phyloP scores from a whole-genome alignment of 1,140 invertebrate species.

The Trichomalopsis sarcophagae region DNA sequence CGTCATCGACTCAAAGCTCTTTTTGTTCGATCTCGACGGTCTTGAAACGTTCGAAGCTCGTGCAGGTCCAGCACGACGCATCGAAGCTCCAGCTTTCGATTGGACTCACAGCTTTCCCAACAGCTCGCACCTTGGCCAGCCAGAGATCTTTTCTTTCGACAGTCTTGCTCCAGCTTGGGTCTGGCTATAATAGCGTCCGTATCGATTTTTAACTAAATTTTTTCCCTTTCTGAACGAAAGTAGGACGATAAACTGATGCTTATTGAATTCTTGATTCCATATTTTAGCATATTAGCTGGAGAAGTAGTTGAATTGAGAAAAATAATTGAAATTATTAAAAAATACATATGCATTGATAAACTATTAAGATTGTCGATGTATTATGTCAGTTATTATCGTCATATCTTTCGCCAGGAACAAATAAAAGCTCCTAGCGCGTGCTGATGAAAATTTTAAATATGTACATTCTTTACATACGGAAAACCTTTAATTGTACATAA shows the following conservation, averaged over 20 bases:
- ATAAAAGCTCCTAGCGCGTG: neutral
- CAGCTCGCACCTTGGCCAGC: slow-evolving; percentile 84
- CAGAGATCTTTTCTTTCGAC: slow-evolving; percentile 84
- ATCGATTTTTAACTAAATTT: neutral
- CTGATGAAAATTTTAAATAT: slow-evolving; percentile 1
- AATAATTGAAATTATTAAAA: neutral
- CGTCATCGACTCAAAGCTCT: slow-evolving; percentile 67
- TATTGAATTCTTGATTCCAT: neutral
- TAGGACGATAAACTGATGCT: neutral
- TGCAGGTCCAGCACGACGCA: slow-evolving; percentile 61
- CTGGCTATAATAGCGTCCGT: slow-evolving; percentile 65
- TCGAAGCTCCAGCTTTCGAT: slow-evolving; percentile 76
- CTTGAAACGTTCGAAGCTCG: slow-evolving; percentile 62
- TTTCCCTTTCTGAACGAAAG: neutral
- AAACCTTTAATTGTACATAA: neutral
- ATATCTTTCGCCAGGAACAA: too few relatives aligned
- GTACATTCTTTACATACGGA: neutral
- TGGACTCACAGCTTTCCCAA: slow-evolving; percentile 82
- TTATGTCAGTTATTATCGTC: too few relatives aligned
- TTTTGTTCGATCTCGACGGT: slow-evolving; percentile 58
- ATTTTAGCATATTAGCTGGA: neutral
- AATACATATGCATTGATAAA: too few relatives aligned
- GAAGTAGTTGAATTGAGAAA: neutral
- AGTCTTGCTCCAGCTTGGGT: slow-evolving; percentile 76
- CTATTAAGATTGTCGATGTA: too few relatives aligned